Base-by-base conservation (phyloP, 2,797 vertebrate genomes). In the Rhabdophis nuchalis region DNA sequence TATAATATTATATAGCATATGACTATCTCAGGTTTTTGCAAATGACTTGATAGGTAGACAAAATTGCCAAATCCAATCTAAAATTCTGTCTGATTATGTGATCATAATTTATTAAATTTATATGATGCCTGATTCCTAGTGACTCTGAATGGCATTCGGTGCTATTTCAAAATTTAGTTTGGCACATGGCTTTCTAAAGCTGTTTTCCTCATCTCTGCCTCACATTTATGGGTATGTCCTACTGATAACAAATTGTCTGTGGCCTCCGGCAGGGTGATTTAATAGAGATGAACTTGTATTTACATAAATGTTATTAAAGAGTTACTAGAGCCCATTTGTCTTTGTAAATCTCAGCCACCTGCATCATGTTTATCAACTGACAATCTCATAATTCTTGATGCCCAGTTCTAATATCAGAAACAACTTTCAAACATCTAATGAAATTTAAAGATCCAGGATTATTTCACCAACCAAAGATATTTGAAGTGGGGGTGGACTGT, bases 251-350 rank as follows among this genome's bases (percentile, higher is more conserved):
- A 7, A 60, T 56, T 82, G 57, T 57, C 27, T 61, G n/a, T 61
- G 56, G 88, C 72, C 46, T 5, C 6, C 61, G 57, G 86, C 56
- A 87, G 54, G 72, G 23, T 60, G 92, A 29, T 91, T 92, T 64
- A 91, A 92, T 61, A 91, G 61, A 72, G 86, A n/a, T 0, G 2
- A 52, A 77, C 56, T 64, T 92, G 41, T 1, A 10, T 91, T 94
- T 92, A 54, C 50, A 53, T 5, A 36, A 85, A 92, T 52, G 20
- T 91, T 91, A 56, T 12, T 89, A 90, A 93, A 85, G 82, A 93
- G 77, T 87, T 89, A 36, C 92, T 54, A 90, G 91, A 87, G 58
- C 20, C 46, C 87, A 91, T 50, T 58, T 87, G 7, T 68, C 36
- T 87, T 56, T 0, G 0, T 77, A 92, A 61, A 85, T 57, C 88